Base-by-base conservation (phyloP, 2,113 vertebrate species). In the Gymnocephalus cernua region DNA sequence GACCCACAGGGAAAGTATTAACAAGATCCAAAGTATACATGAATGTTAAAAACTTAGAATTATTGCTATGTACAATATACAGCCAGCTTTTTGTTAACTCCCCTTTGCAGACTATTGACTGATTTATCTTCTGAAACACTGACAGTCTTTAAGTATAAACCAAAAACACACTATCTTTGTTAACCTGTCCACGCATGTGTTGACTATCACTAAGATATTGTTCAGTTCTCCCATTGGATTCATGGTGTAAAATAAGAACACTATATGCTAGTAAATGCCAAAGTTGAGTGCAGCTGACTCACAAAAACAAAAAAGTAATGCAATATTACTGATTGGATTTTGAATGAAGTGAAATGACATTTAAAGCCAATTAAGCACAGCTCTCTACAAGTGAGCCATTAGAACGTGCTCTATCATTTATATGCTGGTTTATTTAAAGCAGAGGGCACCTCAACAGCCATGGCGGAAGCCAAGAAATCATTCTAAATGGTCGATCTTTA, bases 271-370 rank as follows among this genome's bases (percentile, higher is more conserved):
- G 5, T 25, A 50, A 80, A 57, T 44, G 15, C 41, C 64, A 64
- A 65, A 79, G 27, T 50, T 45, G n/a, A 45, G 68, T 48, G 12
- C 45, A 56, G 63, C 41, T 19, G 57, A 69, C 45, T 50, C 21
- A 13, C 29, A 72, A 29, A 74, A 73, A 56, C 18, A 77, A 9
- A 35, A 78, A 80, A 64, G 51, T 51, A 64, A 48, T 48, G 38
- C 25, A 57, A 51, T 53, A 23, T 48, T 32, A 70, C 56, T 51
- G 44, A 77, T 64, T 61, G 61, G 1, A 57, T 45, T 83, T 85
- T 77, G n/a, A 67, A 72, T 58, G 35, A 74, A 41, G 41, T 66
- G 29, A 58, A 75, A 68, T 69, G 63, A 32, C 74, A 76, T 85
- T 77, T 76, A 50, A 74, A 81, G 70, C 12, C 5, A 29, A 51